Conservation (phyloP, 1,140 invertebrate genomes). For the Psix sp. region DNA sequence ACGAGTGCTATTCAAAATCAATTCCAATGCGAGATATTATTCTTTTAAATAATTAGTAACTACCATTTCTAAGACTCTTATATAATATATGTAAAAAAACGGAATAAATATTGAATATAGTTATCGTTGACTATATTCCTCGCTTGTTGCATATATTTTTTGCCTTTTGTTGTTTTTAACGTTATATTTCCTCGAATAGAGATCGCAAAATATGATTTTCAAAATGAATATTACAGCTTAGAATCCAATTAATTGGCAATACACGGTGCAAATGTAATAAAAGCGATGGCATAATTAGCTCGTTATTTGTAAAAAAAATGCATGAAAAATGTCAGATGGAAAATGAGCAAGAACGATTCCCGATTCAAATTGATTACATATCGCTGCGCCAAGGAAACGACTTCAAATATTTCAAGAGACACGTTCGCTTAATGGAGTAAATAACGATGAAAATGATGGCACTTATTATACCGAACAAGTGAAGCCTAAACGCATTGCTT, state of each 20-base stretch:
- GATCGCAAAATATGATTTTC: too few relatives aligned
- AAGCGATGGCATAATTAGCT: conserved; percentile 7
- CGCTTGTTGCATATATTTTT: too few relatives aligned
- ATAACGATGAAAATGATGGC: conserved; percentile 16
- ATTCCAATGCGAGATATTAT: conserved; percentile 38
- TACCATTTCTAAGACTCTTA: too few relatives aligned
- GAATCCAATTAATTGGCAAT: conserved; percentile 21
- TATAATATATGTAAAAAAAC: too few relatives aligned
- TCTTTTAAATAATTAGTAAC: conserved; percentile 38
- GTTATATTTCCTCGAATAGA: too few relatives aligned
- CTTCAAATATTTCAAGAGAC: conserved; percentile 14
- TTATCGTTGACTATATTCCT: too few relatives aligned
- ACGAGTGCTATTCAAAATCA: conserved; percentile 20
- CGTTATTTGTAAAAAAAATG: conserved; percentile 2
- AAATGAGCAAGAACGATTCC: conserved; percentile 8
- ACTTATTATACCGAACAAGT: not conserved
- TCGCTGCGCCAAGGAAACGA: conserved; percentile 1
- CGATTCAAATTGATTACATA: conserved; percentile 11
- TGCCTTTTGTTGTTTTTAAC: too few relatives aligned
- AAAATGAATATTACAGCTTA: not conserved
- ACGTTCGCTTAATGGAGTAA: conserved; percentile 7
- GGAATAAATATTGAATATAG: too few relatives aligned
- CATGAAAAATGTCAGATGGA: not conserved
- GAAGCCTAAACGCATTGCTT: too few relatives aligned
- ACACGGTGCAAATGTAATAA: conserved; percentile 9